Evolutionary conservation across 1,140 invertebrate species (phyloP).

Genomic region (Caenorhabditis remanei): DNA sequence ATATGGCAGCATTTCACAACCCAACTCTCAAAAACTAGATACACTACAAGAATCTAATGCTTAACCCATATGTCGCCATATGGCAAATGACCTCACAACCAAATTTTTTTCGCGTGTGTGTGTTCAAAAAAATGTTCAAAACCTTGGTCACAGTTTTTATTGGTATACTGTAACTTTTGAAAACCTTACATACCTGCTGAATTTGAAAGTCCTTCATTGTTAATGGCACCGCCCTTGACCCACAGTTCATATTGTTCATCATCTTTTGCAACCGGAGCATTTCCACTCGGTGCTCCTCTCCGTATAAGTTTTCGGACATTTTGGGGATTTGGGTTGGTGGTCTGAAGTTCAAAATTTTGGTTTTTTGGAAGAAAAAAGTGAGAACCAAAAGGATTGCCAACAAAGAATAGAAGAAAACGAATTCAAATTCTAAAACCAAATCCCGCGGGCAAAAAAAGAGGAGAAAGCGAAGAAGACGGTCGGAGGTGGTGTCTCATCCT

Average conservation of each 20-base stretch:
- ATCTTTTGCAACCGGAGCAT: constrained; percentile 9
- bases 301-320: constrained; percentile 9
- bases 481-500: background rate
- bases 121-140: too few species aligned
- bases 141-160: too few species aligned
- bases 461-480: background rate
- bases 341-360: background rate
- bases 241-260: constrained; percentile 33
- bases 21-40: too few species aligned
- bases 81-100: background rate
- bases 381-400: background rate
- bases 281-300: background rate
- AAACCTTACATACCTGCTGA: background rate
- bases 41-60: too few species aligned
- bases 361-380: background rate
- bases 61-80: background rate
- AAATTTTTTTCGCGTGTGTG: background rate
- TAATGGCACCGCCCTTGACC: background rate
- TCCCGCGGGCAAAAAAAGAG: background rate
- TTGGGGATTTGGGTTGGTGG: background rate
- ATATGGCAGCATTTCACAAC: too few species aligned
- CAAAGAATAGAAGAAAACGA: background rate
- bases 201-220: constrained; percentile 20
- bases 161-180: background rate
- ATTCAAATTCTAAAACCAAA: constrained; percentile 16